Percentiles rank a stretch among this genome's conserved stretches.
Evolutionary conservation across 2,113 vertebrate species (phyloP).

Genomic region (Narcine bancroftii): DNA sequence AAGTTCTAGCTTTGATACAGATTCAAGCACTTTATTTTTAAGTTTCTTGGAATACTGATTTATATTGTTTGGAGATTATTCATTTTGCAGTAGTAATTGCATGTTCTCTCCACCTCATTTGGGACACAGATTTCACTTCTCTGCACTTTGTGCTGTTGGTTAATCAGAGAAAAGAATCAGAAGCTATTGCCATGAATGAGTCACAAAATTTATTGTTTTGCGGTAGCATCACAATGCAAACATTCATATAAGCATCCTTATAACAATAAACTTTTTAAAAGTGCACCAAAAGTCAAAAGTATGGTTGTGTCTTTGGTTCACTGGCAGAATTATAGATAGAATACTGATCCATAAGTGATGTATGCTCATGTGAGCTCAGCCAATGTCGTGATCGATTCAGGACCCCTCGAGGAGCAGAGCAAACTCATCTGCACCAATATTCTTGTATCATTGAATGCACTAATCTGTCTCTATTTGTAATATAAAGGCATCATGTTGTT

Average conservation of each 20-base stretch:
- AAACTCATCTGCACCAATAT: background rate
- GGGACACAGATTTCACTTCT: background rate
- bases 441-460: background rate
- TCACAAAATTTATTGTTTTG: too few species aligned
- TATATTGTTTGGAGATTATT: background rate
- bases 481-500: background rate
- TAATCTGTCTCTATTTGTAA: background rate
- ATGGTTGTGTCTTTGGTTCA: too few species aligned
- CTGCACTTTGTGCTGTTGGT: background rate
- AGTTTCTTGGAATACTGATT: background rate
- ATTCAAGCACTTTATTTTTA: background rate
- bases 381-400: background rate
- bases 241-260: too few species aligned
- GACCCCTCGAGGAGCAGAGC: background rate
- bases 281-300: too few species aligned
- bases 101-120: background rate
- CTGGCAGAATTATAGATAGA: too few species aligned
- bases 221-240: too few species aligned
- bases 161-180: background rate
- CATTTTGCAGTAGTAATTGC: background rate
- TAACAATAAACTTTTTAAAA: too few species aligned
- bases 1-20: background rate
- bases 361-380: background rate
- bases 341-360: background rate
- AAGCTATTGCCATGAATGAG: too few species aligned